Base-by-base conservation (phyloP, 2,113 vertebrate genomes). In the Tinamus guttatus region DNA sequence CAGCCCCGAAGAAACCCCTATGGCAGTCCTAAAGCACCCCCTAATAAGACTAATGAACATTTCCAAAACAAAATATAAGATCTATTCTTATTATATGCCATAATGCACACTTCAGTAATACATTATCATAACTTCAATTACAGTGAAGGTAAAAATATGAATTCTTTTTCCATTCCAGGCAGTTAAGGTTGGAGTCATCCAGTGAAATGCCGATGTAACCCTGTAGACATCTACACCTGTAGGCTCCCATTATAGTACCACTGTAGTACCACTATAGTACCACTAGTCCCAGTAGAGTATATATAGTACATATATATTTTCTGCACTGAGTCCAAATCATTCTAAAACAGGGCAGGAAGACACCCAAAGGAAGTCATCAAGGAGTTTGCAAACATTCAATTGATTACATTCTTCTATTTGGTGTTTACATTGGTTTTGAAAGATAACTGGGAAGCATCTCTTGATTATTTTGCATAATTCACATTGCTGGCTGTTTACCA, bases 401-500 rank as follows among this genome's bases (percentile, higher is more conserved):
- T 84, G 84, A 60, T 67, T 73, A 11, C 20, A 38, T 25, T 63
- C 32, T 69, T 89, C 69, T 65, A 71, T 79, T 91, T 62, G 40
- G 79, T 77, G 62, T 76, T 62, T 62, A 41, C 71, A 43, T 30
- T 87, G 63, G n/a, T 63, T 87, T 87, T 74, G 59, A 43, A 85
- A 87, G 82, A 30, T 34, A 82, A 85, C 67, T 40, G 92, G 52
- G 85, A 47, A 79, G 67, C 78, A 79, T 85, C 87, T 79, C 82
- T 27, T 3, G 3, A 58, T 62, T 76, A 47, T 73, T 63, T 49
- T 15, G 28, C 67, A 85, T 47, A 54, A 70, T 54, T 93, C 79
- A 56, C 68, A 40, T 52, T 21, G 34, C 90, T 49, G 90, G 62
- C 83, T 94, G 60, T 88, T 93, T 63, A 87, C 80, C 85, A 77